phyloP scores from a whole-genome alignment of 2,113 vertebrate genomes.

The Cochlearius cochlearius region DNA sequence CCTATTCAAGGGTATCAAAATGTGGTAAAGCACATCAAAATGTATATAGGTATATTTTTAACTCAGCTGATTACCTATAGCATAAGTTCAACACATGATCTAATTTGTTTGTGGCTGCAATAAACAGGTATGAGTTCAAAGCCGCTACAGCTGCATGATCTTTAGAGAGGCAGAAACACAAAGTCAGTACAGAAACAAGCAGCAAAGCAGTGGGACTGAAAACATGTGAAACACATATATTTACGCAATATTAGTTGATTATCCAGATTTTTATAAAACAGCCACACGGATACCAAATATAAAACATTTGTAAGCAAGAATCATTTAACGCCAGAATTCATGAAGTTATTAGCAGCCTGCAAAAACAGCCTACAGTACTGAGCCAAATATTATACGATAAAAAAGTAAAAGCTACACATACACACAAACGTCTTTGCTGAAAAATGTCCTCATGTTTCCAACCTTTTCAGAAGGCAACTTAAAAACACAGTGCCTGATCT shows the following conservation, averaged over 20 bases:
- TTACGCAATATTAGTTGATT: not conserved
- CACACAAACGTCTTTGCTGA: not conserved
- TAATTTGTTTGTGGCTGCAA: not conserved
- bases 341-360: not conserved
- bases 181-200: not conserved
- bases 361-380: not conserved
- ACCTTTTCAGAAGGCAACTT: not conserved
- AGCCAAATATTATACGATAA: not conserved
- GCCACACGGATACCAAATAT: accelerated
- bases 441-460: not conserved
- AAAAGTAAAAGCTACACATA: not conserved
- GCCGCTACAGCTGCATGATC: not conserved
- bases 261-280: not conserved
- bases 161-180: not conserved
- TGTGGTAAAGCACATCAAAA: not conserved
- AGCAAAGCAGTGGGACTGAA: not conserved
- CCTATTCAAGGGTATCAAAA: not conserved
- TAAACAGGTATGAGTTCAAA: not conserved
- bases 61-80: not conserved
- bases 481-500: not conserved
- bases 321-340: not conserved
- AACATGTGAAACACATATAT: not conserved
- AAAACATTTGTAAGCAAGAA: not conserved
- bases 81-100: not conserved
- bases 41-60: not conserved